Conservation (phyloP, 2,888 invertebrate genomes). For the Diaphora mendica region DNA sequence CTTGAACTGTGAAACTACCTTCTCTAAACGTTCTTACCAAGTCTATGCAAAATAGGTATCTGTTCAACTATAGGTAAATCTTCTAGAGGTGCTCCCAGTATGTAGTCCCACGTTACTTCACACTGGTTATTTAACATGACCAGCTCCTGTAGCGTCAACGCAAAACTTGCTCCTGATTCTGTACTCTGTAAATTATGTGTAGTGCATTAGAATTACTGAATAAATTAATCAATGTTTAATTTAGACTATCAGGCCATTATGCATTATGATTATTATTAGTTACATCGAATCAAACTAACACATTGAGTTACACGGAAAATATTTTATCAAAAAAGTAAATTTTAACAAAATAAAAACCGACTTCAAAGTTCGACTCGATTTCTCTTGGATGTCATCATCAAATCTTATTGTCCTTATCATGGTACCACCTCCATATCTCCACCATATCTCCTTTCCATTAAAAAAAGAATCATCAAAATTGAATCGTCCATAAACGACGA, state of each 20-base stretch:
- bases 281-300: neutral
- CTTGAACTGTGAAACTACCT: neutral
- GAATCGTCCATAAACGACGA: too few relatives aligned
- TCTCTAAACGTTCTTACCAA: slow-evolving; percentile 75
- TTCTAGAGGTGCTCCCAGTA: slow-evolving; percentile 90
- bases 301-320: too few relatives aligned
- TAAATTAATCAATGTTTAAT: neutral
- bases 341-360: too few relatives aligned
- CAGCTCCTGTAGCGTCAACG: slow-evolving; percentile 89
- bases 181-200: slow-evolving; percentile 76
- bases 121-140: slow-evolving; percentile 91
- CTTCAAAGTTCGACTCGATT: too few relatives aligned
- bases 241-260: neutral
- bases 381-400: too few relatives aligned
- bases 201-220: neutral
- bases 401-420: too few relatives aligned
- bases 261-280: too few relatives aligned
- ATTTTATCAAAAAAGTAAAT: too few relatives aligned
- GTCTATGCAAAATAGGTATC: slow-evolving; percentile 91
- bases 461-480: too few relatives aligned
- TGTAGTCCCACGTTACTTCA: slow-evolving; percentile 90
- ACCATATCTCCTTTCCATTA: too few relatives aligned
- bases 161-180: slow-evolving; percentile 87
- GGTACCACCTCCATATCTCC: too few relatives aligned
- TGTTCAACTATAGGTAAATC: slow-evolving; percentile 93